A percentile compares a stretch with the other conserved stretches of the same genome.
Evolutionary conservation across 2,797 vertebrate genomes (phyloP).

Genomic region (Notoglanidium macrostoma): DNA sequence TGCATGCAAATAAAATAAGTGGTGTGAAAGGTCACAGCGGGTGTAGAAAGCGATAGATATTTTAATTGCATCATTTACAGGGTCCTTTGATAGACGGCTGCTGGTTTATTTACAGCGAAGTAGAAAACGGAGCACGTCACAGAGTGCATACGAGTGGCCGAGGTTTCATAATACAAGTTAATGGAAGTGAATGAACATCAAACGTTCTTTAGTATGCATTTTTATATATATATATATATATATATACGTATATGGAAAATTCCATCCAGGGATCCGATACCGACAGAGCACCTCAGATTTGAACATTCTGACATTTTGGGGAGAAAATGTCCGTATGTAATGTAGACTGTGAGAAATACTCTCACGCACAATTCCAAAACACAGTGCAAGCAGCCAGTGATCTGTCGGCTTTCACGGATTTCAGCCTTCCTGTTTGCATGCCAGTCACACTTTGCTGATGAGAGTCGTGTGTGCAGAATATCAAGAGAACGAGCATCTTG

Average conservation of each 20-base stretch:
- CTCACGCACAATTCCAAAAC: not conserved
- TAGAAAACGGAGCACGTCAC: not conserved
- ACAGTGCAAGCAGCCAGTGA: not conserved
- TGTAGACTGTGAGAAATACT: not conserved
- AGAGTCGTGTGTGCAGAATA: slow-evolving; percentile 8
- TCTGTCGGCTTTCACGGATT: not conserved
- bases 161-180: not conserved
- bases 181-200: not conserved
- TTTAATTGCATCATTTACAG: not conserved
- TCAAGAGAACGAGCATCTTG: not conserved
- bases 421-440: not conserved
- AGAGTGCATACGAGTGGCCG: not conserved
- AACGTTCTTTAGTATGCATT: not conserved
- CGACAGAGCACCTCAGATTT: not conserved
- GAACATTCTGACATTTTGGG: not conserved
- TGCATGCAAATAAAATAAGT: not conserved
- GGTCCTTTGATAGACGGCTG: not conserved
- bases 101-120: not conserved
- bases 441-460: not conserved
- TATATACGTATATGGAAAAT: too few species aligned
- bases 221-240: too few species aligned
- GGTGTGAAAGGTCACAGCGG: not conserved
- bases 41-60: not conserved
- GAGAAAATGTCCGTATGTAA: not conserved
- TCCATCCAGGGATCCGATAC: not conserved